Conservation (phyloP, 2,797 vertebrate species). For the Nyctalus aviator region DNA sequence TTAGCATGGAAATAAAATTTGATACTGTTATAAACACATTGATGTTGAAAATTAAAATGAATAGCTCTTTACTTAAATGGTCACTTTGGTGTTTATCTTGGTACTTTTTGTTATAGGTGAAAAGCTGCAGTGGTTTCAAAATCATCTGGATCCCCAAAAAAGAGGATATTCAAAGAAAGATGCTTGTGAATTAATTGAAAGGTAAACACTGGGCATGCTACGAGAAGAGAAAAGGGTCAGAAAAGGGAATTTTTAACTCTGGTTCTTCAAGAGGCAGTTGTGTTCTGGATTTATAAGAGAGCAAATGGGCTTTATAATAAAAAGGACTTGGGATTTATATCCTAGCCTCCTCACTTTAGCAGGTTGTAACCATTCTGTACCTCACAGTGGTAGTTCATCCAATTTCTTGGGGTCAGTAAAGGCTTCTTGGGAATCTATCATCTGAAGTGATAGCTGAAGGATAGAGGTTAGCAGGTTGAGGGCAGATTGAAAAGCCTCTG, state of each 20-base stretch:
- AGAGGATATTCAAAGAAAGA: constrained; percentile 92
- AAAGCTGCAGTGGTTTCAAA: constrained; percentile 97
- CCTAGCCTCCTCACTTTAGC: not conserved
- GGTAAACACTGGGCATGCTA: constrained; percentile 85
- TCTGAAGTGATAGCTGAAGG: not conserved
- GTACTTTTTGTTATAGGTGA: constrained; percentile 90
- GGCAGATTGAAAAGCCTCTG: not conserved
- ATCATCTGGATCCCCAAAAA: constrained; percentile 92
- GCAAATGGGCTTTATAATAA: not conserved
- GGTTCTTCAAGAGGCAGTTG: not conserved
- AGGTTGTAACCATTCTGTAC: not conserved
- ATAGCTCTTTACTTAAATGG: not conserved
- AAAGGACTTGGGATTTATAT: not conserved
- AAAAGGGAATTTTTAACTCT: not conserved
- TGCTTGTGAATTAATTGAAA: constrained; percentile 94
- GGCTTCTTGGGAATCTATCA: not conserved
- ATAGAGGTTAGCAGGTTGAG: not conserved
- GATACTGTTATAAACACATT: constrained; percentile 10
- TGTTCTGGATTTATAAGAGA: not conserved
- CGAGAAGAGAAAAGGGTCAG: not conserved
- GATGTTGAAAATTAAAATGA: not conserved
- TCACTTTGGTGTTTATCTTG: constrained; percentile 20
- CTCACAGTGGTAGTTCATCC: not conserved
- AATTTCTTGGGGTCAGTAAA: not conserved
- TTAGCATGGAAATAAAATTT: constrained; percentile 56